These are phyloP conservation scores for Yasuhikotakia modesta DNA, from an alignment of 2,797 vertebrate genomes.

Conservation along the genomic window DNA sequence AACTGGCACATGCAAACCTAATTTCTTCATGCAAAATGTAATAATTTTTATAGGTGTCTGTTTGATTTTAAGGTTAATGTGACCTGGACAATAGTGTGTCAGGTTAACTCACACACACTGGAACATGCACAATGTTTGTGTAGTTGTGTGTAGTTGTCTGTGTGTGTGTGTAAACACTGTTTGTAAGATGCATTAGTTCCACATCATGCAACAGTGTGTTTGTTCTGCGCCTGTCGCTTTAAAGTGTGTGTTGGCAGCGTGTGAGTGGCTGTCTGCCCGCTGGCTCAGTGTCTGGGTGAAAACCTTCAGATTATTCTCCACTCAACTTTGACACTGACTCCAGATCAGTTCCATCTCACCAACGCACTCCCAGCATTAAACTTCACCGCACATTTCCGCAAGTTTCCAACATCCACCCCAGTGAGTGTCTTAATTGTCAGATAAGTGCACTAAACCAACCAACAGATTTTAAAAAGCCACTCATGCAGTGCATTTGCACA, in stretches of 20 bases:
- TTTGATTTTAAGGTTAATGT: not conserved
- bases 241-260: conserved; percentile 24
- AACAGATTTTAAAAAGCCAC: not conserved
- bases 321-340: conserved; percentile 9
- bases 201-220: not conserved
- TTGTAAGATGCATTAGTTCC: conserved; percentile 6
- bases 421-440: conserved; percentile 11
- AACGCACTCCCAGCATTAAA: too few species aligned
- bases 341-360: not conserved
- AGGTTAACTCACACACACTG: too few species aligned
- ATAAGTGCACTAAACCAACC: conserved; percentile 38
- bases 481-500: not conserved
- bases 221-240: conserved; percentile 21
- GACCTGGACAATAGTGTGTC: not conserved
- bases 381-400: conserved; percentile 22
- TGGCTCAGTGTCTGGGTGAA: conserved; percentile 23
- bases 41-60: too few species aligned
- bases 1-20: too few species aligned
- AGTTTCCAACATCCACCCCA: not conserved
- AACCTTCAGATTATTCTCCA: conserved; percentile 12
- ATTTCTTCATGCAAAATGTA: too few species aligned
- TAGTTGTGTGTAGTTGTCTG: not conserved
- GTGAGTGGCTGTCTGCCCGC: conserved; percentile 12
- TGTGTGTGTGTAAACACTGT: not conserved
- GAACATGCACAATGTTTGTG: not conserved